Evolutionary conservation across 2,797 vertebrate genomes (phyloP), one percentile per base, ranked within the genome.

Genomic region (Sebastes kiyomatsui): DNA sequence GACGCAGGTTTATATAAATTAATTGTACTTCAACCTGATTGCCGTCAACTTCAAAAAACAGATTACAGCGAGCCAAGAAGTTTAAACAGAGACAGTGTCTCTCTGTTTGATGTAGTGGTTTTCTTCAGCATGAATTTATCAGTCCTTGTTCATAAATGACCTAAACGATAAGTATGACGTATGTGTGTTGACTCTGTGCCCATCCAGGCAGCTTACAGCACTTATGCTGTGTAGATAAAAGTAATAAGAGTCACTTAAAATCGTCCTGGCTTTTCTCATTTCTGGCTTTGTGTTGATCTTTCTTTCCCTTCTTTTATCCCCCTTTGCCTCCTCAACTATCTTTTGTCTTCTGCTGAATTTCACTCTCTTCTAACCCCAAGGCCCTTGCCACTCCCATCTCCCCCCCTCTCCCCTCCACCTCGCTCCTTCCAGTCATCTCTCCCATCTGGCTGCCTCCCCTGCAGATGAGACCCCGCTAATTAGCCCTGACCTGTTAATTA

Each of bases 401-500:
- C 6, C 46, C 84, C 71, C 56, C 61, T 22, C 28, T 66, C 42
- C 60, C 59, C 79, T 67, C 66, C 46, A 68, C 59, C 75, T 18
- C 25, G 12, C 42, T 61, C n/a, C 72, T 80, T 72, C 60, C 69
- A 83, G 70, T 71, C 87, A 67, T 85, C 77, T 61, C 76, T 85
- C 85, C 93, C 91, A 93, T 91, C 91, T 92, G 91, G 84, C 87
- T 71, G 71, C 79, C 73, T 88, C 82, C 49, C 81, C 85, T 88
- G 88, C 94, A 95, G 94, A 93, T 93, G 92, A 94, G 93, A 88
- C 88, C 88, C 82, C 12, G 71, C 83, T 93, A 91, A 95, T 94
- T 92, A 93, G 91, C 72, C 75, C 87, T 92, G 92, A 93, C 92
- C 94, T 94, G 93, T 90, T 95, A 94, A 95, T 95, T 92, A 94